Evolutionary conservation across 1,140 invertebrate genomes (phyloP), one percentile per base, ranked within the genome.

Genomic region (Drosophila seguyi): DNA sequence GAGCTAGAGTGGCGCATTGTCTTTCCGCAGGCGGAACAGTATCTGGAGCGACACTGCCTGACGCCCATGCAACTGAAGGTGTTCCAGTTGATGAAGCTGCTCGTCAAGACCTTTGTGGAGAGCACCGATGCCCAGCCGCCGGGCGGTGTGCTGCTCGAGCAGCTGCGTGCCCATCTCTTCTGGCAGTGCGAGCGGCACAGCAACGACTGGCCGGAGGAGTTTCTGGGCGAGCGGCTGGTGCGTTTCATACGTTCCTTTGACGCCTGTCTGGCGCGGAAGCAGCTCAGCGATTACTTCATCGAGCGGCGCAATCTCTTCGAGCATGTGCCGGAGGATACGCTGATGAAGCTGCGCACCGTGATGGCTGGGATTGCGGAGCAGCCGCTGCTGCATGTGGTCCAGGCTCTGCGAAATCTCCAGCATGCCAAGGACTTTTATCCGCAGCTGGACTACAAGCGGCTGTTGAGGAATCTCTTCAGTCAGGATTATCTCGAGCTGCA

Each of bases 131-230:
- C 73, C 56, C 79, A 78, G 45, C 57, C 79, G 0, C 69, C 81
- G 50, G 90, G 81, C 1, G 58, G 81, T 0, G 55, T 59, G 52
- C 79, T 75, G 14, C 63, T 76, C 86, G 94, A 95, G 59, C 96
- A 97, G 84, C 94, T 97, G n/a, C 94, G 95, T 59, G 95, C 95
- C 58, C 95, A 96, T 81, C 88, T 97, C n/a, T 97, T 96, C 85
- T 96, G 95, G 95, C 94, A 96, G 91, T 95, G 96, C 68, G 96
- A 97, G 87, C 94, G 94, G 29, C 94, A 95, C 68, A 94, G 94
- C 75, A 93, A 94, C 4, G 94, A 94, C 48, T 97, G 96, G 96
- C 94, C 95, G 0, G 95, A 96, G 73, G 94, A 95, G 88, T 93
- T 95, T 39, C 93, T 96, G 0, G 96, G 96, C 16, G 94, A 95